These are phyloP conservation scores for Oenanthe melanoleuca DNA, from an alignment of 2,113 vertebrate species.

Conservation along the genomic window DNA sequence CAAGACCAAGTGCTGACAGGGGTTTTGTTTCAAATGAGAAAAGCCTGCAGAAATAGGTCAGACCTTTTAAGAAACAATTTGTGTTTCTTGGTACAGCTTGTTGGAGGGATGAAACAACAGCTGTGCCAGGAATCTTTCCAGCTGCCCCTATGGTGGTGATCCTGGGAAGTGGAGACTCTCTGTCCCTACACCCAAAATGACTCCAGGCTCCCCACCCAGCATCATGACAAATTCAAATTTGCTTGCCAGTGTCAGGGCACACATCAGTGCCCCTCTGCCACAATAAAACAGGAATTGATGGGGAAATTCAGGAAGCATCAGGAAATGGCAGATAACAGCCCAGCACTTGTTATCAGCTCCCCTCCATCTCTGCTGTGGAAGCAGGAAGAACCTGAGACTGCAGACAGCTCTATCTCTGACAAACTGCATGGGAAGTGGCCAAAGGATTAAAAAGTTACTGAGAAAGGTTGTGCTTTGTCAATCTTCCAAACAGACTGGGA, in stretches of 20 bases:
- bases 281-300: neutral
- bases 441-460: neutral
- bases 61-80: conserved; percentile 10
- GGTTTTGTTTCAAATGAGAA: neutral
- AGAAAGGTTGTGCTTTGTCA: neutral
- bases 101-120: neutral
- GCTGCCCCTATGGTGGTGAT: rapidly evolving
- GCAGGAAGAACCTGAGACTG: neutral
- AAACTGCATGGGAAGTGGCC: neutral
- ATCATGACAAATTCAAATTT: neutral
- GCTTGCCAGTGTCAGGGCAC: too few species aligned
- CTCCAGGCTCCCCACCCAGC: neutral
- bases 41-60: neutral
- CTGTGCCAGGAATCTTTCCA: neutral
- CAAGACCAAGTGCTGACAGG: neutral
- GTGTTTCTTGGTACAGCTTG: neutral
- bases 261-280: neutral
- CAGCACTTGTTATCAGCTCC: neutral
- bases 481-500: neutral
- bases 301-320: neutral
- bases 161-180: neutral
- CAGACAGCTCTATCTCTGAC: neutral
- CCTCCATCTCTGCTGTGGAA: neutral
- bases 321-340: neutral
- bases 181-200: neutral